phyloP scores from a whole-genome alignment of 2,113 vertebrate genomes.

The Actenoides hombroni region DNA sequence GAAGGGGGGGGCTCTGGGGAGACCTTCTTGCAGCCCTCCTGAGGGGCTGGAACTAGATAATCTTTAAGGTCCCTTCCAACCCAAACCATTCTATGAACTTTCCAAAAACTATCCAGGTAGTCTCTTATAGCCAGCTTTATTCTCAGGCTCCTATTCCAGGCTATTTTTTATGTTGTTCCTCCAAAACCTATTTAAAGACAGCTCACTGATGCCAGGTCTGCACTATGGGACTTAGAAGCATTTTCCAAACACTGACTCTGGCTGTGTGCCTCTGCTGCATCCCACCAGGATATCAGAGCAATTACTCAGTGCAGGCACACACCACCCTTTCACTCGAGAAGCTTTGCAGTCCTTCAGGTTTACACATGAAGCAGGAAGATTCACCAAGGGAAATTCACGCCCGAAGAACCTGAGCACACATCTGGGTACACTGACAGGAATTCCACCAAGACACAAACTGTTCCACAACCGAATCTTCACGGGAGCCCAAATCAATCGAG shows the following conservation, averaged over 20 bases:
- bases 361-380: neutral
- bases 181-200: neutral
- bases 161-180: neutral
- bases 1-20: too few relatives aligned
- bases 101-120: neutral
- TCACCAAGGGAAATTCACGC: neutral
- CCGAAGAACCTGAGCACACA: neutral
- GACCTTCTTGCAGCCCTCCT: too few relatives aligned
- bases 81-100: too few relatives aligned
- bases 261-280: neutral
- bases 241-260: neutral
- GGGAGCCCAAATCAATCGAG: neutral
- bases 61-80: too few relatives aligned
- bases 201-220: neutral
- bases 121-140: neutral
- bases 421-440: neutral
- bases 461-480: neutral
- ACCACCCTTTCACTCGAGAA: neutral
- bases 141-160: neutral
- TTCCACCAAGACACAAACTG: neutral
- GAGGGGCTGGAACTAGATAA: too few relatives aligned
- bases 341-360: neutral
- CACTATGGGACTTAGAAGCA: neutral
- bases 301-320: neutral
- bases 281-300: accelerated